Evolutionary conservation across 2,113 vertebrate genomes (phyloP).

Genomic region (Tinamus guttatus): DNA sequence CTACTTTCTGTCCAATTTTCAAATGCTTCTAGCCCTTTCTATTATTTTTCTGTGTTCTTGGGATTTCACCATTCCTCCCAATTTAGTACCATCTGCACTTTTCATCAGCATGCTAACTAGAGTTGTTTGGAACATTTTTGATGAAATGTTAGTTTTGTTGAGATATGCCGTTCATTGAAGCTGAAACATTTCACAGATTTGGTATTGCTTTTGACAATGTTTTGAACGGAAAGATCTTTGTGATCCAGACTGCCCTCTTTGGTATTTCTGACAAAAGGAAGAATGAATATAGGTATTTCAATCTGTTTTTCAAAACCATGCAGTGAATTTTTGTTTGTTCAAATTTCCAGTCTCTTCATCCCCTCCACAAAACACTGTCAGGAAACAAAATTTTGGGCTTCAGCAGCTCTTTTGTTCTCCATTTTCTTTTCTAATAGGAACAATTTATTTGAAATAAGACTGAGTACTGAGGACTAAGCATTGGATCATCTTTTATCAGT

Average conservation of each 20-base stretch:
- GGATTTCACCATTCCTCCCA: slow-evolving; percentile 20
- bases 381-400: not conserved
- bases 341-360: not conserved
- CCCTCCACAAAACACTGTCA: not conserved
- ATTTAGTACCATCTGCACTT: slow-evolving; percentile 64
- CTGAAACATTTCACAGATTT: not conserved
- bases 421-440: not conserved
- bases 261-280: not conserved
- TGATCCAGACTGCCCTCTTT: not conserved
- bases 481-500: not conserved
- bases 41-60: slow-evolving; percentile 19
- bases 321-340: not conserved
- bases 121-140: slow-evolving; percentile 33
- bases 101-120: slow-evolving; percentile 42
- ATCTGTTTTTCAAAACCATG: not conserved
- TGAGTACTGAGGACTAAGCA: not conserved
- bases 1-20: not conserved
- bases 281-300: not conserved
- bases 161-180: slow-evolving; percentile 6
- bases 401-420: not conserved
- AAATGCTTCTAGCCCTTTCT: not conserved
- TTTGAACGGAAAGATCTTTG: not conserved
- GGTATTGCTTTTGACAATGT: not conserved
- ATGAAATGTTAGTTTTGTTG: slow-evolving; percentile 45
- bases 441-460: not conserved